A percentile compares a stretch with the other conserved stretches of the same genome.
phyloP scores from a whole-genome alignment of 2,797 vertebrate genomes.

The Ficedula albicollis region DNA sequence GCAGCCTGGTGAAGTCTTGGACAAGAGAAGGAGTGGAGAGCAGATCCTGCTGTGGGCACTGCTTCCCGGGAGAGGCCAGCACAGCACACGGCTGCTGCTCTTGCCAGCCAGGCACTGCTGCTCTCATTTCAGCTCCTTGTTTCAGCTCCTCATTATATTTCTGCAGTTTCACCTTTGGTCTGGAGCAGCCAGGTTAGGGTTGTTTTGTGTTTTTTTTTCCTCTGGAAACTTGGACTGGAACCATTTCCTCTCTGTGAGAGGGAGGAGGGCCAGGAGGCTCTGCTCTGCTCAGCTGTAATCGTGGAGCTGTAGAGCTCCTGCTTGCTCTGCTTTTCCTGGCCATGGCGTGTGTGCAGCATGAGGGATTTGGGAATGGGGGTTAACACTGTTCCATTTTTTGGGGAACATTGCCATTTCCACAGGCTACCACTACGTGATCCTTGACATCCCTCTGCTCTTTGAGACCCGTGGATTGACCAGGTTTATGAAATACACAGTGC shows the following conservation, averaged over 20 bases:
- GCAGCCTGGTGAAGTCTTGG: background rate
- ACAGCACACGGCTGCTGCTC: accelerated
- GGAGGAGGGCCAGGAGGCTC: background rate
- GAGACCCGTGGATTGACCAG: conserved; percentile 86
- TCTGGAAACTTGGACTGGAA: background rate
- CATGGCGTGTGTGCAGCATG: accelerated
- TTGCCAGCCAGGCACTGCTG: background rate
- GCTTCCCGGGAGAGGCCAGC: conserved; percentile 7
- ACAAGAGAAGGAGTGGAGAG: background rate
- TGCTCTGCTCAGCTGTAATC: background rate
- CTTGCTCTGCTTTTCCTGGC: background rate
- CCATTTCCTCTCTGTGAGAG: background rate
- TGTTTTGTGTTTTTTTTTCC: background rate
- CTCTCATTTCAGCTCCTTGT: background rate
- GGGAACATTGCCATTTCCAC: background rate
- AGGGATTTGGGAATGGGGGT: background rate
- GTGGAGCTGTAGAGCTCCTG: background rate
- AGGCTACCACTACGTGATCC: conserved; percentile 94
- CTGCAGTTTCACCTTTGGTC: conserved; percentile 55
- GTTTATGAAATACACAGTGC: conserved; percentile 90
- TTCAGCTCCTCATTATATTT: conserved; percentile 56
- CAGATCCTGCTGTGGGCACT: conserved; percentile 2
- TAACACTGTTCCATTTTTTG: background rate
- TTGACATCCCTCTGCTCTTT: conserved; percentile 95
- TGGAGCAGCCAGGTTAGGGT: conserved; percentile 15